A percentile compares a stretch with the other conserved stretches of the same genome.
phyloP scores from a whole-genome alignment of 1,140 invertebrate species.

The Brachionus paranguensis region DNA sequence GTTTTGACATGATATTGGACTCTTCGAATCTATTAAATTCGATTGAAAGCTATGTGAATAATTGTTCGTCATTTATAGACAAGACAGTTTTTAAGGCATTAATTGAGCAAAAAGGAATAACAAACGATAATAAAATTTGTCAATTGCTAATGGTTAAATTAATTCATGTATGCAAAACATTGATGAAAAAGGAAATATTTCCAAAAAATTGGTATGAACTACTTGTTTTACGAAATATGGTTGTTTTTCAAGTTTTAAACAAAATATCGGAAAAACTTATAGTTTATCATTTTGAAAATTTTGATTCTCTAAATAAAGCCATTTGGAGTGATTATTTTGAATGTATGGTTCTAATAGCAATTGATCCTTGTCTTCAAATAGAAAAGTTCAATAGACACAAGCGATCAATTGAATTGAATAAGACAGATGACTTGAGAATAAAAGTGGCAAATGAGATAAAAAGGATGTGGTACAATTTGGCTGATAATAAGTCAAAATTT shows the following conservation, averaged over 20 bases:
- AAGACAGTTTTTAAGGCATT: background rate
- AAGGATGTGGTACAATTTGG: slow-evolving; percentile 37
- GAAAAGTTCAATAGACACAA: slow-evolving; percentile 1
- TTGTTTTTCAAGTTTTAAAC: background rate
- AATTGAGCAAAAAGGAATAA: background rate
- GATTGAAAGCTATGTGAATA: background rate
- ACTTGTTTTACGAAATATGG: background rate
- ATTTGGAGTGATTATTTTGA: slow-evolving; percentile 37
- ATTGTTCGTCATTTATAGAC: background rate
- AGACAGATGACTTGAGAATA: background rate
- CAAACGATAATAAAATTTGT: background rate
- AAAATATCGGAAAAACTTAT: background rate
- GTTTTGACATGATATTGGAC: background rate
- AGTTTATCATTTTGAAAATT: background rate
- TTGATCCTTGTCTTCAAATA: slow-evolving; percentile 12
- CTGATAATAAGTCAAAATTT: background rate
- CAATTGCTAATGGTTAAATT: slow-evolving; percentile 4
- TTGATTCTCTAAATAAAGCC: background rate
- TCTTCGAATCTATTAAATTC: background rate
- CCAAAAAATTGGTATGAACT: slow-evolving; percentile 28
- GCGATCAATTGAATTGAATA: background rate
- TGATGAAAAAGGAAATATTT: background rate
- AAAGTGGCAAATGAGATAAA: background rate
- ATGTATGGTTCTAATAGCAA: slow-evolving; percentile 23
- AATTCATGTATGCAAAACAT: background rate